Conservation (phyloP, 2,888 invertebrate genomes). For the Galerucella calmariensis region DNA sequence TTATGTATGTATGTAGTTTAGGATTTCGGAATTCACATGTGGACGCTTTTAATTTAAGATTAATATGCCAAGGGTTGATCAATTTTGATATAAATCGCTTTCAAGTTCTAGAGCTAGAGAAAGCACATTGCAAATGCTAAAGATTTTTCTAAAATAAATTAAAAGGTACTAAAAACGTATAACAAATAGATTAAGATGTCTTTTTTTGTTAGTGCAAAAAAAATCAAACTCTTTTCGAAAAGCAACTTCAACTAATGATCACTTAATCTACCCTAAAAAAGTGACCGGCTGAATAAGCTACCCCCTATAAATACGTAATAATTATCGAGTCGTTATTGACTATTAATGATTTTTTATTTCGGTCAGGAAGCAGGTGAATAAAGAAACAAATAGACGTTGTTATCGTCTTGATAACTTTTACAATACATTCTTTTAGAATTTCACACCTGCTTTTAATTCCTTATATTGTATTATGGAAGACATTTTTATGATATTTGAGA, state of each 20-base stretch:
- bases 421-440: not conserved
- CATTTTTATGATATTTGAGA: not conserved
- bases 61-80: slow-evolving; percentile 45
- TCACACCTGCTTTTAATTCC: not conserved
- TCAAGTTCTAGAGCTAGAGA: not conserved
- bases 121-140: not conserved
- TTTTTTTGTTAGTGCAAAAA: no score
- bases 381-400: slow-evolving; percentile 6
- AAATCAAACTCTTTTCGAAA: no score
- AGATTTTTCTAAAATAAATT: not conserved
- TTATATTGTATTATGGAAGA: not conserved
- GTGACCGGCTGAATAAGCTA: not conserved
- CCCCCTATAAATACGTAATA: not conserved
- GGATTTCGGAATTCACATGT: slow-evolving; percentile 42
- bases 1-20: slow-evolving; percentile 43
- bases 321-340: slow-evolving; percentile 9
- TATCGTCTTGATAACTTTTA: not conserved
- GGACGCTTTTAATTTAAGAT: slow-evolving; percentile 47
- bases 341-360: slow-evolving; percentile 1
- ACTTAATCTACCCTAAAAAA: not conserved
- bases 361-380: slow-evolving; percentile 5
- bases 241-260: not conserved
- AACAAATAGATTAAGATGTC: no score
- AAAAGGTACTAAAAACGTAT: no score
- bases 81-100: slow-evolving; percentile 27